These are phyloP conservation scores for Macquaria australasica DNA, from an alignment of 2,113 vertebrate species.

Conservation along the genomic window DNA sequence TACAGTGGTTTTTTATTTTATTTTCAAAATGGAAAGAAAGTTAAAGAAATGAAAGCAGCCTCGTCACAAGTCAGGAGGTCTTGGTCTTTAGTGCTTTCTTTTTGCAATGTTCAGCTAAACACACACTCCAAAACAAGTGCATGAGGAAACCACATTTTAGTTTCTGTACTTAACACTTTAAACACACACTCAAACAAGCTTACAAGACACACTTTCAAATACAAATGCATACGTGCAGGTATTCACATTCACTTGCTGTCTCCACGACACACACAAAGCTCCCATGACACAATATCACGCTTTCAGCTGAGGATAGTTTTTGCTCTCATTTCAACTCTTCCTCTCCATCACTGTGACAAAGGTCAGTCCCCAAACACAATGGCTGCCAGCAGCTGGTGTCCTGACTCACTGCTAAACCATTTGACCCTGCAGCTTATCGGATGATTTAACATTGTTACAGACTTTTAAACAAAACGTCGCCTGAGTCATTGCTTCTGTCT, in stretches of 20 bases:
- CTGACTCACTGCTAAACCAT: constrained; percentile 68
- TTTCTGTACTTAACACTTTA: not conserved
- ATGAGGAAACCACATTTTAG: not conserved
- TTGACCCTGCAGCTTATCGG: constrained; percentile 53
- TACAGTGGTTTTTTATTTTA: not conserved
- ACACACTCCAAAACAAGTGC: not conserved
- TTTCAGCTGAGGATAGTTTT: constrained; percentile 49
- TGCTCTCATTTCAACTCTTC: constrained; percentile 36
- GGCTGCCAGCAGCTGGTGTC: constrained; percentile 65
- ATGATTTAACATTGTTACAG: constrained; percentile 41
- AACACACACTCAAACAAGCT: not conserved
- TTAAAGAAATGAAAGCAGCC: constrained; percentile 38
- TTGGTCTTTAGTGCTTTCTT: not conserved
- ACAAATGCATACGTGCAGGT: not conserved
- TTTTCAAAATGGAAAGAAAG: constrained; percentile 36
- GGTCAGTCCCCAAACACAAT: constrained; percentile 71
- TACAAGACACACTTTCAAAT: not conserved
- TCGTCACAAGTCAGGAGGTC: constrained; percentile 19
- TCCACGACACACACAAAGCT: not conserved
- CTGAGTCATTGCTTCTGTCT: constrained; percentile 54
- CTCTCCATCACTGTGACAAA: constrained; percentile 62
- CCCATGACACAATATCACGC: constrained; percentile 37
- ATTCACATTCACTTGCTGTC: not conserved
- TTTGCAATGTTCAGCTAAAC: constrained; percentile 17
- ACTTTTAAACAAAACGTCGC: constrained; percentile 41